Evolutionary conservation across 2,888 invertebrate genomes (phyloP), one percentile per base, ranked within the genome.

Genomic region (Seira ritae): DNA sequence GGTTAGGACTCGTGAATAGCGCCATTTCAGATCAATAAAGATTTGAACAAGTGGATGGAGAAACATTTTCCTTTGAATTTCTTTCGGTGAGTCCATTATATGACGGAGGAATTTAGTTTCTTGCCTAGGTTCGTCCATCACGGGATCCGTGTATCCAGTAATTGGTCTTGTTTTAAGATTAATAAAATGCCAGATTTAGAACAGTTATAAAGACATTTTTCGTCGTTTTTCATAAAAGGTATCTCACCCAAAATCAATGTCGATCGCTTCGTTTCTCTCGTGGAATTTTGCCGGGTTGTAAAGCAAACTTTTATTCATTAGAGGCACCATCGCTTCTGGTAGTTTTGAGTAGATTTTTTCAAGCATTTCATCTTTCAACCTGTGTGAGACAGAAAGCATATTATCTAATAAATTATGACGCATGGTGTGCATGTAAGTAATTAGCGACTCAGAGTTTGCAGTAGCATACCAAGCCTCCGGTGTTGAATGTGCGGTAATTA

Each of bases 241-340:
- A n/a, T 20, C 22, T 68, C 60, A 86, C 84, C 86, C 86, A 72
- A 86, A 86, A 4, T 84, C 84, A 0, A 71, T 79, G 72, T 81
- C 72, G 37, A 86, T 84, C 12, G 79, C 73, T 70, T 86, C 84
- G 70, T 86, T 81, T 37, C 86, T 37, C 31, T 86, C 86, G 37
- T 86, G 86, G 68, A 86, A 86, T 20, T 73, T 80, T 1, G 86
- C 84, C 15, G 86, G 86, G 42, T 84, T 81, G 79, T 86, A 86
- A 3, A 37, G 37, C 24, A 86, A 67, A 20, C 84, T 73, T 72
- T 84, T 65, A 46, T 81, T 76, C 84, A 86, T 84, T n/a, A 86
- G 67, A n/a, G 86, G 86, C 8, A 84, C 73, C 86, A 86, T 84
- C 4, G 86, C 84, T 42, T 86, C 86, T 8, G 86, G 86, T 6